Evolutionary conservation across 2,797 vertebrate species (phyloP).

Genomic region (Ptychadena robeensis): DNA sequence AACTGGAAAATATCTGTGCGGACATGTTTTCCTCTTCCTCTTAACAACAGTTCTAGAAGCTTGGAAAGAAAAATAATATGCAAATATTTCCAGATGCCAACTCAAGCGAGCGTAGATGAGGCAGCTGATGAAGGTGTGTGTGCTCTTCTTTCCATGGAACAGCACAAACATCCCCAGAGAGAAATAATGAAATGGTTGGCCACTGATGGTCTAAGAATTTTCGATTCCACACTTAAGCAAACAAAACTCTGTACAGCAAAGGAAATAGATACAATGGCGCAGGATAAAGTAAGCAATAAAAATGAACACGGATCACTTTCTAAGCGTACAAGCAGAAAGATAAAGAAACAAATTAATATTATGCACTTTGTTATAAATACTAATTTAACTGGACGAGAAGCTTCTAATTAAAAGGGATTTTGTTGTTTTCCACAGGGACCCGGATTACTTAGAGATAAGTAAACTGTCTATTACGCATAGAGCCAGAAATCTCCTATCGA

Average conservation of each 20-base stretch:
- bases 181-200: slow-evolving; percentile 16
- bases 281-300: not conserved
- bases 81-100: not conserved
- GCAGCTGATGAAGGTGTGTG: not conserved
- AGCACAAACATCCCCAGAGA: not conserved
- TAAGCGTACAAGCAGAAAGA: not conserved
- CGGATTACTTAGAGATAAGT: slow-evolving; percentile 9
- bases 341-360: slow-evolving; percentile 42
- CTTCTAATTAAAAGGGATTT: slow-evolving; percentile 52
- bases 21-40: not conserved
- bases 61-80: not conserved
- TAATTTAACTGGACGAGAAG: slow-evolving; percentile 10
- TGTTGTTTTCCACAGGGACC: slow-evolving; percentile 13
- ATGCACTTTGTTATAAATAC: slow-evolving; percentile 32
- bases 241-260: slow-evolving; percentile 14
- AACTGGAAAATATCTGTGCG: too few relatives aligned
- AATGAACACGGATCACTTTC: not conserved
- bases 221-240: slow-evolving; percentile 18
- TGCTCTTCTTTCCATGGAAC: not conserved
- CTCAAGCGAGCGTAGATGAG: not conserved
- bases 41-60: not conserved
- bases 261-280: not conserved
- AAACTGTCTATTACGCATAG: not conserved
- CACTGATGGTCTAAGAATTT: slow-evolving; percentile 10
- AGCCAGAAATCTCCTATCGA: not conserved